Conservation (phyloP, 2,113 vertebrate species). For the Rhombomys opimus region DNA sequence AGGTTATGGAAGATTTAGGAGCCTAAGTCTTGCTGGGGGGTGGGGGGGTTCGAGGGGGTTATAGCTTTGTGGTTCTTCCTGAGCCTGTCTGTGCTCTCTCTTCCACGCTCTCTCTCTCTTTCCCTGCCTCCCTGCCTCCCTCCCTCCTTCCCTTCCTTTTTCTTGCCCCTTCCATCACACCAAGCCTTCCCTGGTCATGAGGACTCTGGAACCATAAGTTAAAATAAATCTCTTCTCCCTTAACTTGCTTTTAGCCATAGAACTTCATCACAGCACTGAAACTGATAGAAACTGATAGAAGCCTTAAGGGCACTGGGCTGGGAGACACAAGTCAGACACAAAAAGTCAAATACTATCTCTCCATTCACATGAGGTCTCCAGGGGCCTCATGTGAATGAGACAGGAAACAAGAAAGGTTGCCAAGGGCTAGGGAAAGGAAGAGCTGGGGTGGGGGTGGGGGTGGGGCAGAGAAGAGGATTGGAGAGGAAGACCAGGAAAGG, state of each 20-base stretch:
- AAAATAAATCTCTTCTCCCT: neutral
- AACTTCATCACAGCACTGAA: neutral
- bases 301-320: neutral
- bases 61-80: neutral
- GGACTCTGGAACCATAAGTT: neutral
- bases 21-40: too few relatives aligned
- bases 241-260: neutral
- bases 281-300: too few relatives aligned
- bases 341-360: neutral
- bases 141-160: neutral
- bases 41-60: neutral
- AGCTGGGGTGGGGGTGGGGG: too few relatives aligned
- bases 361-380: neutral
- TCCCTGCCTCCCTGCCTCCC: rapidly evolving
- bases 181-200: neutral
- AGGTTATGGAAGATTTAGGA: neutral
- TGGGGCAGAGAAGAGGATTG: neutral
- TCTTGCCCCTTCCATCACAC: neutral
- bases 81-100: neutral
- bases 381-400: too few relatives aligned
- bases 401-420: neutral
- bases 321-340: neutral
- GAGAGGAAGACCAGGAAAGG: too few relatives aligned
- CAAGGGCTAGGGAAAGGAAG: too few relatives aligned
- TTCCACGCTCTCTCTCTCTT: neutral